Percentiles rank a stretch among this genome's conserved stretches.
These are phyloP conservation scores for Vombatus ursinus DNA, from an alignment of 2,113 vertebrate genomes.

Conservation along the genomic window DNA sequence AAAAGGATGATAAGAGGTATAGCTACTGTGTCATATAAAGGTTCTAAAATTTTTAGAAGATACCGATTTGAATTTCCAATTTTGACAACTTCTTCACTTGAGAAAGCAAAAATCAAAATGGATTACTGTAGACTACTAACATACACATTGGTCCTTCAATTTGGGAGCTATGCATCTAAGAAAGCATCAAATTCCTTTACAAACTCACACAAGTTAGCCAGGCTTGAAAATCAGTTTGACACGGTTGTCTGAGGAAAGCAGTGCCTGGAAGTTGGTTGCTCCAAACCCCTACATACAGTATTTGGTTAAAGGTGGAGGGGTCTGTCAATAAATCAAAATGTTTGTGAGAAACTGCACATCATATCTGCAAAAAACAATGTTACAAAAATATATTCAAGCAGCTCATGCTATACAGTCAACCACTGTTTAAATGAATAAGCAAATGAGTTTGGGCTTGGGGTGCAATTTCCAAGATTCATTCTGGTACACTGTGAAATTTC, in stretches of 20 bases:
- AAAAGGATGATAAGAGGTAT: conserved; percentile 37
- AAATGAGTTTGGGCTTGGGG: conserved; percentile 44
- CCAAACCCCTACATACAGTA: conserved; percentile 56
- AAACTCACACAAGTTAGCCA: conserved; percentile 64
- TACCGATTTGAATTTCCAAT: conserved; percentile 54
- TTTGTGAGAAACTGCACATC: conserved; percentile 58
- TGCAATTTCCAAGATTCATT: conserved; percentile 19
- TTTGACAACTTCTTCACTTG: conserved; percentile 37
- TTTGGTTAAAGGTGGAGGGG: conserved; percentile 60
- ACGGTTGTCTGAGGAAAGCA: conserved; percentile 57
- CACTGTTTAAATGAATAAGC: conserved; percentile 28
- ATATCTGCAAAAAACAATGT: conserved; percentile 43
- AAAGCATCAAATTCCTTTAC: conserved; percentile 70
- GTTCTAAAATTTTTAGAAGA: conserved; percentile 30
- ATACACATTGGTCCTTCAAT: conserved; percentile 51
- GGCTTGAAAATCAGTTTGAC: conserved; percentile 65
- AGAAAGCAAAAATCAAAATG: conserved; percentile 42
- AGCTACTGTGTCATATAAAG: conserved; percentile 7
- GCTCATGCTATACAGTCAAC: conserved; percentile 43
- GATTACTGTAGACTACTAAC: conserved; percentile 44
- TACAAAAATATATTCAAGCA: conserved; percentile 59
- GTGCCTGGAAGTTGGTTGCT: conserved; percentile 39
- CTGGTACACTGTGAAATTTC: conserved; percentile 30
- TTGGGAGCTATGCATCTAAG: conserved; percentile 59
- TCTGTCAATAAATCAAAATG: conserved; percentile 65